These are phyloP conservation scores for Furcula furcula DNA, from an alignment of 2,888 invertebrate genomes.

Conservation along the genomic window DNA sequence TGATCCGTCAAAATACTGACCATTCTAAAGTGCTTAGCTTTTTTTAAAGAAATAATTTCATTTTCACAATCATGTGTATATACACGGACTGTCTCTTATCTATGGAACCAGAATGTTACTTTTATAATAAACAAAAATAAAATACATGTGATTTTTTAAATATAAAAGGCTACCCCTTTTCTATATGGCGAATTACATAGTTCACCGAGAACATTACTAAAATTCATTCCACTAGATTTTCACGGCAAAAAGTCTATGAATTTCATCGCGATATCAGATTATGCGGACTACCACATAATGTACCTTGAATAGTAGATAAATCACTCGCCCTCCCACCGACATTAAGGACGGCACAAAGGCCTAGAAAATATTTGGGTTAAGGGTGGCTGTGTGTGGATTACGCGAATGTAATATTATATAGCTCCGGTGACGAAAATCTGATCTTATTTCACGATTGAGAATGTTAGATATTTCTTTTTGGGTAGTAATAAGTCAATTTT, in stretches of 20 bases:
- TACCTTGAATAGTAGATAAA: conserved; percentile 57
- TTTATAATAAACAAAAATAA: too few species aligned
- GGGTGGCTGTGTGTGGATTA: conserved; percentile 24
- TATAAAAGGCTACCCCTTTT: too few species aligned
- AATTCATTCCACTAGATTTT: conserved; percentile 1
- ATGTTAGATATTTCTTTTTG: too few species aligned
- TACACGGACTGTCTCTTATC: too few species aligned
- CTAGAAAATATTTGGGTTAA: conserved; percentile 48
- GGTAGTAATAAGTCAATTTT: too few species aligned
- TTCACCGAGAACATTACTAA: background rate
- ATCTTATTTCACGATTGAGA: background rate
- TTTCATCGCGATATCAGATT: conserved; percentile 42
- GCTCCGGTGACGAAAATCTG: conserved; percentile 2
- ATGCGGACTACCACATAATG: conserved; percentile 46
- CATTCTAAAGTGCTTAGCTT: too few species aligned
- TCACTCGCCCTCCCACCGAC: conserved; percentile 40
- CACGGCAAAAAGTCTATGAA: conserved; percentile 20
- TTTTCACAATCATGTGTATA: background rate
- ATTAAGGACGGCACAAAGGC: conserved; percentile 40
- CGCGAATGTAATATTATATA: conserved; percentile 30
- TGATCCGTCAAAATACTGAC: too few species aligned
- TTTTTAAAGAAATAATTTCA: background rate
- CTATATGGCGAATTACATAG: background rate
- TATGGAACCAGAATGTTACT: too few species aligned
- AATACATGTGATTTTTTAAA: too few species aligned